Base-by-base conservation (phyloP, 2,797 vertebrate genomes). In the Microctenopoma steveboyesi region DNA sequence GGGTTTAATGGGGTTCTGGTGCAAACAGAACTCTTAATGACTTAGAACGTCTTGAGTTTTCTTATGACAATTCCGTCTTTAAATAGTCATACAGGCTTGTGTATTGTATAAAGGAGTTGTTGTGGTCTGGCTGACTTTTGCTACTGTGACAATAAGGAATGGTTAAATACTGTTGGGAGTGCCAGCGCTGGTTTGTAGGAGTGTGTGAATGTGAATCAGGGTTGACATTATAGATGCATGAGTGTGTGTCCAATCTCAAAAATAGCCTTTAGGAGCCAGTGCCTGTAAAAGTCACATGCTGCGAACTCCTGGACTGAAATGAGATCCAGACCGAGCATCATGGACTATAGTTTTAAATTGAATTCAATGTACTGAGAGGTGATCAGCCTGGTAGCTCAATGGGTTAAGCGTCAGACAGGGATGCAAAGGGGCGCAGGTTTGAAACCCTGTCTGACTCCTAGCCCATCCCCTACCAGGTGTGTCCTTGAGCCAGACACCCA, bases 301-400 rank as follows among this genome's bases (percentile, higher is more conserved):
- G 83, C 79, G 83, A 86, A 92, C 89, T 92, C 89, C 76, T 75
- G 51, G 62, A 57, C 72, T 10, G 52, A 92, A 92, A 92, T 89
- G 86, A 90, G 82, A 89, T 89, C 89, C 90, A 92, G 90, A 89
- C 85, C 79, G 83, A 86, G 83, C 78, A 85, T 69, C 76, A 64
- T 61, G 70, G 69, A 47, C 79, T 78, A 45, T 9, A 83, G 81
- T 22, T 22, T 22, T 22, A 22, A 22, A 22, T 22, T 22, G 22
- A 22, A 22, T 22, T 22, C 22, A 22, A 22, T 22, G 22, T 22
- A 22, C 22, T 22, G 22, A 22, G 22, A 2, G 22, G 22, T 22
- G 22, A 22, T 22, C 22, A 2, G 22, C 22, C 22, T 22, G 22
- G 22, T 22, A 22, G 22, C 22, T 22, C 22, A 22, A 22, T 22